Evolutionary conservation across 2,797 vertebrate genomes (phyloP).

Genomic region (Sebastes ruberrimus): DNA sequence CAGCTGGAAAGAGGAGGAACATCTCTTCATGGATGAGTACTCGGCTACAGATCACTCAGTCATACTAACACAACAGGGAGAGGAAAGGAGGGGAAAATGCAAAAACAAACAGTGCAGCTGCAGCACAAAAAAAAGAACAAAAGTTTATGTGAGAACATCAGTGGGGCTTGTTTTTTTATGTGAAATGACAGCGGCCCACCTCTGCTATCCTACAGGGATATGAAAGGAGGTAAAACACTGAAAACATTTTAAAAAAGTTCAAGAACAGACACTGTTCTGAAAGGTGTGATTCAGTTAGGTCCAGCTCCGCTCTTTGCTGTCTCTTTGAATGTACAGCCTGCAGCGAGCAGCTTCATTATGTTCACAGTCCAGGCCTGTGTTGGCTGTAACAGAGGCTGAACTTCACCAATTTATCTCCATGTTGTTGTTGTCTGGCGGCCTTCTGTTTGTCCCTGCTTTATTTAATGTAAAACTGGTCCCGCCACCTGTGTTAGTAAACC

Average conservation of each 20-base stretch:
- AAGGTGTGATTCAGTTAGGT: constrained; percentile 8
- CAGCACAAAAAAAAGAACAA: not conserved
- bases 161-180: constrained; percentile 31
- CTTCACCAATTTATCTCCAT: constrained; percentile 73
- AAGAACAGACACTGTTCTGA: not conserved
- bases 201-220: constrained; percentile 19
- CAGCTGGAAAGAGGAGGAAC: constrained; percentile 72
- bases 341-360: not conserved
- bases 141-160: constrained; percentile 33
- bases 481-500: constrained; percentile 59
- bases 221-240: constrained; percentile 5
- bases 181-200: constrained; percentile 29
- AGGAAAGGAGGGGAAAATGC: not conserved
- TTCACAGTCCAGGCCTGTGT: constrained; percentile 14
- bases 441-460: constrained; percentile 70
- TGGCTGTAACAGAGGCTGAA: constrained; percentile 19
- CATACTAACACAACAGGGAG: constrained; percentile 50
- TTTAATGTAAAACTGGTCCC: constrained; percentile 34
- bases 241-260: constrained; percentile 13
- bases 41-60: constrained; percentile 69
- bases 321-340: constrained; percentile 3
- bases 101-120: constrained; percentile 53
- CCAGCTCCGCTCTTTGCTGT: not conserved
- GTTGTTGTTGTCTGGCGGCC: constrained; percentile 54
- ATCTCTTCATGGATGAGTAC: constrained; percentile 70